Evolutionary conservation across 2,113 vertebrate genomes (phyloP).

Genomic region (Hipposideros armiger): DNA sequence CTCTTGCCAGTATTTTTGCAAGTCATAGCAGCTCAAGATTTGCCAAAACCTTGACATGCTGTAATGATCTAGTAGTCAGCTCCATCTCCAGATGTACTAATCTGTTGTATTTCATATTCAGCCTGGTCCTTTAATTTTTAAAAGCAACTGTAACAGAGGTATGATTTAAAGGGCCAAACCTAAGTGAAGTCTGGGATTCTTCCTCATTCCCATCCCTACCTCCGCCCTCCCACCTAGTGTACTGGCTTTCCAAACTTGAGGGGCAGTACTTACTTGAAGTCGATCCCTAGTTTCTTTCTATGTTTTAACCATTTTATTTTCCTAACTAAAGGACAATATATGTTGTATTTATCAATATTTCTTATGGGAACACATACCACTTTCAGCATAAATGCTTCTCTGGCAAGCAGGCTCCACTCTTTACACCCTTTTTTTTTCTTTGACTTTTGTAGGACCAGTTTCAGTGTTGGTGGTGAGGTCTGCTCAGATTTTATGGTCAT

Average conservation of each 20-base stretch:
- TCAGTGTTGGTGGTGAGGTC: neutral
- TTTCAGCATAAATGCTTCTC: neutral
- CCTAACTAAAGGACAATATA: neutral
- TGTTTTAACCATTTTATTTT: neutral
- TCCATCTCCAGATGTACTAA: neutral
- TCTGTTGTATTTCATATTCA: neutral
- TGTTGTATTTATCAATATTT: neutral
- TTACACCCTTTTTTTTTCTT: neutral
- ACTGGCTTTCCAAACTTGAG: neutral
- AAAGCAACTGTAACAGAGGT: neutral
- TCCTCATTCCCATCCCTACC: no score
- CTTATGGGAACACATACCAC: neutral
- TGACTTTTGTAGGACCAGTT: neutral
- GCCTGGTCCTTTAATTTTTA: neutral
- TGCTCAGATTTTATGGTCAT: neutral
- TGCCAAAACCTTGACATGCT: neutral
- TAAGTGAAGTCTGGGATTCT: neutral
- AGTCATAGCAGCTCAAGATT: neutral
- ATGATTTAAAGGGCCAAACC: constrained; percentile 24
- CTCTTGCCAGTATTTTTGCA: neutral
- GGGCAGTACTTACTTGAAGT: neutral
- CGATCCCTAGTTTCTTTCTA: neutral
- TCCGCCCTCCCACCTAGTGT: neutral
- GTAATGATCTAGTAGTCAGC: neutral
- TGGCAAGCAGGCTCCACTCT: neutral